Percentiles rank a stretch among this genome's conserved stretches.
These are phyloP conservation scores for Metaphire vulgaris DNA, from an alignment of 1,140 invertebrate genomes.

Conservation along the genomic window DNA sequence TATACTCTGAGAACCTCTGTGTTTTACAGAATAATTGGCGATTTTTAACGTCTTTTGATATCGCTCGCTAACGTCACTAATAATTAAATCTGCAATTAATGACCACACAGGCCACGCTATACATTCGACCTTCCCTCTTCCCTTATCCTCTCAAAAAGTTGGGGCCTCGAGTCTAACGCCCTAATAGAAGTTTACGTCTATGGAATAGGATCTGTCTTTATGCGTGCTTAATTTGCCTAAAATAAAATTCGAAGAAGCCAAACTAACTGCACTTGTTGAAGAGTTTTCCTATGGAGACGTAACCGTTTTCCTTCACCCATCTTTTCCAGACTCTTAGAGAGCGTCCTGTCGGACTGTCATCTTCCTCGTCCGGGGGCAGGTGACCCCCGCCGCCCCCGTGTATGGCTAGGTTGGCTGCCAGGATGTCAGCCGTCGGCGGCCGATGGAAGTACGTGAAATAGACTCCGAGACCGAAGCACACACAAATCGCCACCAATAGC, in stretches of 20 bases:
- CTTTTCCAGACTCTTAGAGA: conserved; percentile 28
- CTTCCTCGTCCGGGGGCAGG: conserved; percentile 7
- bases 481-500: neutral
- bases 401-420: conserved; percentile 13
- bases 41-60: too few relatives aligned
- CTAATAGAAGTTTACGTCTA: too few relatives aligned
- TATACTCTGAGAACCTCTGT: too few relatives aligned
- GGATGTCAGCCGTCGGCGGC: conserved; percentile 11
- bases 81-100: too few relatives aligned
- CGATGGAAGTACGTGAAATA: conserved; percentile 5
- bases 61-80: too few relatives aligned
- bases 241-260: conserved; percentile 9
- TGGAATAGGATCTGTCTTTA: too few relatives aligned
- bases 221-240: too few relatives aligned
- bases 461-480: neutral
- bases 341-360: conserved; percentile 12
- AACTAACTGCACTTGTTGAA: conserved; percentile 36
- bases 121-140: too few relatives aligned
- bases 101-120: too few relatives aligned
- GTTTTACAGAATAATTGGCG: too few relatives aligned
- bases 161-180: too few relatives aligned
- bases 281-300: conserved; percentile 36
- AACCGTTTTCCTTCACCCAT: conserved; percentile 33
- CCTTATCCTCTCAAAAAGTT: too few relatives aligned
- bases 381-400: neutral